phyloP scores from a whole-genome alignment of 2,797 vertebrate genomes.

The Paguma larvata region DNA sequence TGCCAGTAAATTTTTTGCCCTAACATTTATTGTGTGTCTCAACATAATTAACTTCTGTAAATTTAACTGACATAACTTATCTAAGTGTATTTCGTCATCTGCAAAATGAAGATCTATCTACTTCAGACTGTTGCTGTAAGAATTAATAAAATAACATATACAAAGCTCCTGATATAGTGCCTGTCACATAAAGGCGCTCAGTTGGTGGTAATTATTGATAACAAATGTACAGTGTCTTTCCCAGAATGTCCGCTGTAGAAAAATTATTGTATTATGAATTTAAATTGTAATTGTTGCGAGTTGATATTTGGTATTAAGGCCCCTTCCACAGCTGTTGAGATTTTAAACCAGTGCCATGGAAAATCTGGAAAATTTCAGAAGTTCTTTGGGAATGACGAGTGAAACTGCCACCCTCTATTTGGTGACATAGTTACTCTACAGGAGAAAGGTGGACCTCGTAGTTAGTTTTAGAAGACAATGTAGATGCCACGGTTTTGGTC shows the following conservation, averaged over 20 bases:
- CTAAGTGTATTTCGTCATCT: neutral
- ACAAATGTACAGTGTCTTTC: neutral
- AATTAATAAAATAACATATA: slow-evolving; percentile 3
- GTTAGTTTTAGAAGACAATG: neutral
- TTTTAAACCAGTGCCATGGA: neutral
- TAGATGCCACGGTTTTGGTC: slow-evolving; percentile 11
- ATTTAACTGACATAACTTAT: neutral
- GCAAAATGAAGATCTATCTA: slow-evolving; percentile 15
- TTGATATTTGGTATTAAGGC: slow-evolving; percentile 35
- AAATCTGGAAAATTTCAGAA: slow-evolving; percentile 46
- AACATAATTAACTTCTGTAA: neutral
- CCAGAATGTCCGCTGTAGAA: slow-evolving; percentile 22
- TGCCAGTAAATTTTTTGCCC: neutral
- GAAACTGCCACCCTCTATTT: neutral
- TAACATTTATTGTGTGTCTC: neutral
- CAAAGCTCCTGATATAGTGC: neutral
- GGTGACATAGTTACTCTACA: neutral
- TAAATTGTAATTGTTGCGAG: slow-evolving; percentile 30
- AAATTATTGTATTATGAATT: slow-evolving; percentile 25
- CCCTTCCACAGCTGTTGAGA: neutral
- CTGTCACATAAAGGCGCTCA: neutral
- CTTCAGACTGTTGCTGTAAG: slow-evolving; percentile 19
- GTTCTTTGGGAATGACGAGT: neutral
- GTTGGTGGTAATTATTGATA: neutral
- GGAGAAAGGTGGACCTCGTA: neutral